Evolutionary conservation across 92 coral and sea anemone genomes (phyloP).

Genomic region (Umimayanthus chanpuru): DNA sequence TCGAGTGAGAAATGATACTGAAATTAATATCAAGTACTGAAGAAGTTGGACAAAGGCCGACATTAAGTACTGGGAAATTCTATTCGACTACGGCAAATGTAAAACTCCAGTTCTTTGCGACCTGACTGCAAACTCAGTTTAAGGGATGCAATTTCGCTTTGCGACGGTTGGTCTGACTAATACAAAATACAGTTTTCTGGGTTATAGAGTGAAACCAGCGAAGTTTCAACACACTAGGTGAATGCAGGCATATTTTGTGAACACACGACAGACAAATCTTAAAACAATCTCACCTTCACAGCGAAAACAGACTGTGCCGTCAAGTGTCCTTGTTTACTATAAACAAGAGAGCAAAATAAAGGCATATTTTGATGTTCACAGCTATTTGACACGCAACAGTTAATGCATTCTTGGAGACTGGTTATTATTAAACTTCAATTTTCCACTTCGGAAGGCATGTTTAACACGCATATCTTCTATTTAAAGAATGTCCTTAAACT

Average conservation of each 20-base stretch:
- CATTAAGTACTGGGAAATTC: background rate
- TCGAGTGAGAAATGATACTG: background rate
- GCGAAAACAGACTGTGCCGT: background rate
- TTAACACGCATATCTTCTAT: background rate
- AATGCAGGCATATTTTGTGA: background rate
- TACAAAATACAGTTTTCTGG: background rate
- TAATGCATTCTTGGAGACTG: background rate
- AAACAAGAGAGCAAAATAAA: background rate
- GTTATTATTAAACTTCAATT: background rate
- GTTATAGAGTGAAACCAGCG: background rate
- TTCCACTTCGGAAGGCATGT: constrained; percentile 13
- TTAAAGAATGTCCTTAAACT: background rate
- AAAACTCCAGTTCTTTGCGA: no score
- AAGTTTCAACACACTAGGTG: background rate
- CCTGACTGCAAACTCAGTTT: no score
- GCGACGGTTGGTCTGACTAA: no score
- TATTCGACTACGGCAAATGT: background rate
- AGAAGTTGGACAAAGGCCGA: background rate
- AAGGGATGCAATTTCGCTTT: no score
- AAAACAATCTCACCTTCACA: background rate
- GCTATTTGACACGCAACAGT: constrained; percentile 10
- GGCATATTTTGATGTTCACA: background rate
- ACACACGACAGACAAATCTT: background rate
- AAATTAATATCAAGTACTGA: no score
- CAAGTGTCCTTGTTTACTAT: background rate